Evolutionary conservation across 2,888 invertebrate genomes (phyloP).

Genomic region (Drosophila ustulata): DNA sequence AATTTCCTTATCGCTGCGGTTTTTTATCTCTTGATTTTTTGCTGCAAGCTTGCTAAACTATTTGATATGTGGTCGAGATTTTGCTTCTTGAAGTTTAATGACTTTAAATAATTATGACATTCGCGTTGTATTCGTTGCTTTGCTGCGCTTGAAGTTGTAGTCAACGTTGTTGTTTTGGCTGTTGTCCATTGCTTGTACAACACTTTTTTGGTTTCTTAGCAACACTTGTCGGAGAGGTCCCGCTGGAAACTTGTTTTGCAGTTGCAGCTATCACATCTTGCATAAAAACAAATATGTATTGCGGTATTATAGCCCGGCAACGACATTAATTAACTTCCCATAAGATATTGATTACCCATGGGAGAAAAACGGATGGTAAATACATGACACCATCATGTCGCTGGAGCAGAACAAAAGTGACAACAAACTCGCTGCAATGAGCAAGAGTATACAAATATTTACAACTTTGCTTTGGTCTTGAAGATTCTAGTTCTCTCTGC

Average conservation of each 20-base stretch:
- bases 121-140: conserved; percentile 41
- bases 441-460: too few relatives aligned
- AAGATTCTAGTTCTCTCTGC: too few relatives aligned
- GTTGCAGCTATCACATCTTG: conserved; percentile 29
- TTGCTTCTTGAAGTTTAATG: conserved; percentile 74
- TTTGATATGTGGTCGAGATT: conserved; percentile 63
- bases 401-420: conserved; percentile 37
- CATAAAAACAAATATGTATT: conserved; percentile 35
- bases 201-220: conserved; percentile 73
- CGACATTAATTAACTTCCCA: conserved; percentile 72
- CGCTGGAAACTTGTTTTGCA: conserved; percentile 58
- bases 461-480: too few relatives aligned
- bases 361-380: conserved; percentile 31
- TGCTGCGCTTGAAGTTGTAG: background rate
- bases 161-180: conserved; percentile 16
- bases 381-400: conserved; percentile 20
- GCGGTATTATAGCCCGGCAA: conserved; percentile 43
- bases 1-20: conserved; percentile 74
- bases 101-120: conserved; percentile 75
- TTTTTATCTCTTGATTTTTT: conserved; percentile 22
- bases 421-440: too few relatives aligned
- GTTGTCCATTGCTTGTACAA: conserved; percentile 42
- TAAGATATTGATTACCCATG: conserved; percentile 73
- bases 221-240: conserved; percentile 39
- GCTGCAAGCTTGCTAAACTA: conserved; percentile 24